Conservation (phyloP, 2,113 vertebrate genomes). For the Excalfactoria chinensis region DNA sequence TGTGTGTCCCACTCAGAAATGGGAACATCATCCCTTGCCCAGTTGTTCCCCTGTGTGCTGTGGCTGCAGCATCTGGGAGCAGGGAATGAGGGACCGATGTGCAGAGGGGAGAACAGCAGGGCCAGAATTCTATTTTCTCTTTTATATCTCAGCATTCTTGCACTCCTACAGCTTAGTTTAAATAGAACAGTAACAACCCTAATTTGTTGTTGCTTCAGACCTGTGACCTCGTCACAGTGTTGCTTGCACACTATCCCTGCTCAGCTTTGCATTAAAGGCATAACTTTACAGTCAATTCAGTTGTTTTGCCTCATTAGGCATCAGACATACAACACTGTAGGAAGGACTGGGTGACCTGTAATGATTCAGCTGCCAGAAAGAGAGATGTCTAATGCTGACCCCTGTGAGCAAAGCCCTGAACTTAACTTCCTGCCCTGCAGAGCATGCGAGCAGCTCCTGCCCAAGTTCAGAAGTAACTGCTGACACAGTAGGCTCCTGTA, state of each 20-base stretch:
- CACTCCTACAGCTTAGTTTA: not conserved
- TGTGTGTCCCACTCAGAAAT: not conserved
- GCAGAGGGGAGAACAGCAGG: not conserved
- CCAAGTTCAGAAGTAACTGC: not conserved
- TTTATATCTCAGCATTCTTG: not conserved
- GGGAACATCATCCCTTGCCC: not conserved
- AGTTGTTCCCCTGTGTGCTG: not conserved
- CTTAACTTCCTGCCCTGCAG: conserved; percentile 27
- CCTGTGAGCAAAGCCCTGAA: not conserved
- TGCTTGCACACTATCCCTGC: not conserved
- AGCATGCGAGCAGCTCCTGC: not conserved
- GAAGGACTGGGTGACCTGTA: not conserved
- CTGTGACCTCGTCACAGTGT: not conserved
- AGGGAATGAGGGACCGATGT: not conserved
- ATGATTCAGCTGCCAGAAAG: conserved; percentile 7
- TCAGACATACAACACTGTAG: not conserved
- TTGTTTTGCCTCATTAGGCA: conserved; percentile 43
- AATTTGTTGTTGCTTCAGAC: conserved; percentile 5
- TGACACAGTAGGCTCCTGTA: not conserved
- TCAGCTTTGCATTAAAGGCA: not conserved
- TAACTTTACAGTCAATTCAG: conserved; percentile 20
- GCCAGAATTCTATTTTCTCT: not conserved
- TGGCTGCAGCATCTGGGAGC: not conserved
- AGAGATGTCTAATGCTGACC: not conserved
- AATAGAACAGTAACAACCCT: not conserved